phyloP scores from a whole-genome alignment of 2,888 invertebrate species.

The Xanthorhoe designata region DNA sequence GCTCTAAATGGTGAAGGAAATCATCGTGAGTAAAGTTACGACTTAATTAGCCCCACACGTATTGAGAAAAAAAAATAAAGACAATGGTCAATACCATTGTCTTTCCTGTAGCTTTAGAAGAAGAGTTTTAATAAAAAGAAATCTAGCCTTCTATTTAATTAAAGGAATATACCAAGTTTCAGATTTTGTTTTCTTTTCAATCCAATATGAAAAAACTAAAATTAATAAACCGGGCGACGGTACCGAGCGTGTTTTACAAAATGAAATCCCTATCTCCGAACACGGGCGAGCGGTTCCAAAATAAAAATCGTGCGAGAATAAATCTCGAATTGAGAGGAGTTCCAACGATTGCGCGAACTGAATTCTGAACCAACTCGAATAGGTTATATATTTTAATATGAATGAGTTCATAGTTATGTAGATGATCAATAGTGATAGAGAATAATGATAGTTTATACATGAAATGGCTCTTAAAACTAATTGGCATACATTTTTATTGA shows the following conservation, averaged over 20 bases:
- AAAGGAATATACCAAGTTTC: no score
- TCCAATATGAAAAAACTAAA: neutral
- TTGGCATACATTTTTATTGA: neutral
- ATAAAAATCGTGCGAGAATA: constrained; percentile 56
- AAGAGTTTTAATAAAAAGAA: no score
- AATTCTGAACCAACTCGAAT: neutral
- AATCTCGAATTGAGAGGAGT: constrained; percentile 54
- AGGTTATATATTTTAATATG: constrained; percentile 1
- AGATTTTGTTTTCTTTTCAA: neutral
- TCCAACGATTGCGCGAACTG: constrained; percentile 38
- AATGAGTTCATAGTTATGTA: neutral
- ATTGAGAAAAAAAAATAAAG: no score
- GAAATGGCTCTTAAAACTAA: neutral
- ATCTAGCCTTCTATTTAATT: no score
- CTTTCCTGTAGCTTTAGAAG: no score
- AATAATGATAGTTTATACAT: neutral
- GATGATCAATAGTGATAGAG: neutral
- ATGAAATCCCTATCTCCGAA: constrained; percentile 44
- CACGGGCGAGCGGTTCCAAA: constrained; percentile 54
- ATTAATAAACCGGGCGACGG: neutral
- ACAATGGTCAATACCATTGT: no score
- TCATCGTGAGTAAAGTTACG: no score
- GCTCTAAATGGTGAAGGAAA: no score
- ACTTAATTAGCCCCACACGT: no score
- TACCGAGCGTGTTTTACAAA: constrained; percentile 26